Base-by-base conservation (phyloP, 2,888 invertebrate species). In the Eudemis profundana region DNA sequence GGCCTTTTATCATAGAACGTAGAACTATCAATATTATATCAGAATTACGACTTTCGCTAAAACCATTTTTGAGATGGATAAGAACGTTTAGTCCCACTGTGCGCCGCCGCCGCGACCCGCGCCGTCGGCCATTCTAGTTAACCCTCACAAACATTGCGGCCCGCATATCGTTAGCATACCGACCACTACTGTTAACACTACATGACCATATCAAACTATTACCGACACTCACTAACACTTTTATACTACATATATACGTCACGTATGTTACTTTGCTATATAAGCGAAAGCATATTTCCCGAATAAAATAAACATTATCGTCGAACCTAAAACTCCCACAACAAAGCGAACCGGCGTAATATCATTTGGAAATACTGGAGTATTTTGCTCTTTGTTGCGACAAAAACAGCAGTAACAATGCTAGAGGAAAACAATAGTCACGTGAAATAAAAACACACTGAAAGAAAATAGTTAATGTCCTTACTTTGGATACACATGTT, bases 401-500 rank as follows among this genome's bases (percentile, higher is more conserved):
- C 64, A 59, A 69, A 71, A 69, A 72, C 68, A 71, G 67, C 56
- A 68, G 68, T 69, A 72, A 73, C 70, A 73, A 73, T 76, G 72
- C 71, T 67, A 62, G 74, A 79, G 75, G 76, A 77, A 85, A 84
- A 85, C 81, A 82, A 80, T 82, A 78, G 79, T 78, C 80, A 83
- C 75, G 78, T 76, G 77, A 74, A 78, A 74, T 76, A 78, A 77
- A 77, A 75, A 75, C 72, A 73, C 72, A 75, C 74, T 73, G 73
- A 80, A 81, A 81, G 84, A 82, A 87, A 85, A 87, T 83, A 85
- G 85, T 86, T 87, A 87, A 87, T 87, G 86, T 86, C 86, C 86
- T 89, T 89, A 88, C 89, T 89, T 89, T 87, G 86, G 86, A 88
- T 90, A 90, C 87, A 90, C 87, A 89, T 89, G 90, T 90, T 90